These are phyloP conservation scores for Trypoxylus dichotomus DNA, from an alignment of 1,140 invertebrate genomes.

Conservation along the genomic window DNA sequence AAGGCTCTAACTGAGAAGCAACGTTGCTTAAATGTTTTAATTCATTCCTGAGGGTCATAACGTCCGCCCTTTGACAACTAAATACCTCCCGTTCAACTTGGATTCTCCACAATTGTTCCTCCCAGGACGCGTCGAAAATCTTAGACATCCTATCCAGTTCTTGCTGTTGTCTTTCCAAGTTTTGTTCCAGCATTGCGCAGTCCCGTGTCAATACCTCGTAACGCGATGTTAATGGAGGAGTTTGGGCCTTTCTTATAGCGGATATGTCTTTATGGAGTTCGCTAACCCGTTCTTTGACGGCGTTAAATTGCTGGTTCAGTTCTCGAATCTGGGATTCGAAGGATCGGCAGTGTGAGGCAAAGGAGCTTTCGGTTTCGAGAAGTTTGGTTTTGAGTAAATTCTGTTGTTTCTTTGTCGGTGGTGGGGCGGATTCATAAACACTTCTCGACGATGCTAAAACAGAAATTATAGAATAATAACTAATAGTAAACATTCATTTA, in stretches of 20 bases:
- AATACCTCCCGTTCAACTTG: slow-evolving; percentile 69
- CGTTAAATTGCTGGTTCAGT: slow-evolving; percentile 64
- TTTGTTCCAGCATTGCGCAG: slow-evolving; percentile 65
- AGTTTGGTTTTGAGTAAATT: slow-evolving; percentile 54
- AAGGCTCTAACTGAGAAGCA: slow-evolving; percentile 67
- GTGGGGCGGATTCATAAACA: slow-evolving; percentile 50
- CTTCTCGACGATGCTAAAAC: slow-evolving; percentile 21
- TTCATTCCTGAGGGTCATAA: slow-evolving; percentile 64
- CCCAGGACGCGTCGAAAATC: slow-evolving; percentile 68
- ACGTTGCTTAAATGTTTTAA: slow-evolving; percentile 67
- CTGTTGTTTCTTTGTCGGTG: slow-evolving; percentile 56
- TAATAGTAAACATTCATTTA: too few relatives aligned
- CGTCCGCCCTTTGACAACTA: slow-evolving; percentile 65
- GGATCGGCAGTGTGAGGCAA: slow-evolving; percentile 66
- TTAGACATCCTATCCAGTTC: slow-evolving; percentile 65
- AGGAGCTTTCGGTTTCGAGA: slow-evolving; percentile 61
- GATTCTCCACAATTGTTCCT: slow-evolving; percentile 69
- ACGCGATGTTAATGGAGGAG: slow-evolving; percentile 59
- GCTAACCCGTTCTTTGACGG: slow-evolving; percentile 65
- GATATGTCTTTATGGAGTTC: slow-evolving; percentile 66
- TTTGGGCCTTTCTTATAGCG: slow-evolving; percentile 60
- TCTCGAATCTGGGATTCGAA: slow-evolving; percentile 66
- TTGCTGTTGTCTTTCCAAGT: slow-evolving; percentile 64
- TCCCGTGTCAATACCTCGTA: slow-evolving; percentile 64
- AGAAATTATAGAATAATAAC: background rate